These are phyloP conservation scores for Nannoperca australis DNA, from an alignment of 2,797 vertebrate species.

Conservation along the genomic window DNA sequence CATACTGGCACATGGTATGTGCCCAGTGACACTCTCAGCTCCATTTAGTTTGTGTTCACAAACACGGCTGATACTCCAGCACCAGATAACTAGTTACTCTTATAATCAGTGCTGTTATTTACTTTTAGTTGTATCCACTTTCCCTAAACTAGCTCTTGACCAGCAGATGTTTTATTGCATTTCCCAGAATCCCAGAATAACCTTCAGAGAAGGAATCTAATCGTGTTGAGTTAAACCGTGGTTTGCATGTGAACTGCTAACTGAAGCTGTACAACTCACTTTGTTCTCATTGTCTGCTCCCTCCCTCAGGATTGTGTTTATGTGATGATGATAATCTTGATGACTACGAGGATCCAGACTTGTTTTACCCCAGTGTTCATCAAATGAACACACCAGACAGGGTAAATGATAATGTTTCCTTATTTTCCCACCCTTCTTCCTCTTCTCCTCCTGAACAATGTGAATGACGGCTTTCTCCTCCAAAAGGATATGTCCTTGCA, in stretches of 20 bases:
- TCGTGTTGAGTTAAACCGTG: not conserved
- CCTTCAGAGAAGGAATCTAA: not conserved
- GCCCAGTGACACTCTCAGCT: not conserved
- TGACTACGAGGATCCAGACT: slow-evolving; percentile 77
- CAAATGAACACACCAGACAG: slow-evolving; percentile 65
- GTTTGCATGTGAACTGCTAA: not conserved
- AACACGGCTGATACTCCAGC: no score
- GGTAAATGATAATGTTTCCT: slow-evolving; percentile 51
- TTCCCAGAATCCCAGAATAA: not conserved
- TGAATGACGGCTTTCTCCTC: slow-evolving; percentile 61
- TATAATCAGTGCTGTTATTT: not conserved
- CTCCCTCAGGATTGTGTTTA: slow-evolving; percentile 41
- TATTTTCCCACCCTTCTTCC: not conserved
- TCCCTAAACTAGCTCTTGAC: not conserved
- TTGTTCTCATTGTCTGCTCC: not conserved
- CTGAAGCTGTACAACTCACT: not conserved
- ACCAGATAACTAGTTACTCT: not conserved
- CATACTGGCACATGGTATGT: not conserved
- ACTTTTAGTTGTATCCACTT: not conserved
- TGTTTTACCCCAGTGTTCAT: slow-evolving; percentile 35
- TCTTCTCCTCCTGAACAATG: not conserved
- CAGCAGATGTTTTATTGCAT: not conserved
- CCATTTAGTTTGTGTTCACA: not conserved
- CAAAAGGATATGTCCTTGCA: slow-evolving; percentile 75
- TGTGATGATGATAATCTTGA: slow-evolving; percentile 68